phyloP scores from a whole-genome alignment of 2,113 vertebrate species.

The Tiliqua scincoides region DNA sequence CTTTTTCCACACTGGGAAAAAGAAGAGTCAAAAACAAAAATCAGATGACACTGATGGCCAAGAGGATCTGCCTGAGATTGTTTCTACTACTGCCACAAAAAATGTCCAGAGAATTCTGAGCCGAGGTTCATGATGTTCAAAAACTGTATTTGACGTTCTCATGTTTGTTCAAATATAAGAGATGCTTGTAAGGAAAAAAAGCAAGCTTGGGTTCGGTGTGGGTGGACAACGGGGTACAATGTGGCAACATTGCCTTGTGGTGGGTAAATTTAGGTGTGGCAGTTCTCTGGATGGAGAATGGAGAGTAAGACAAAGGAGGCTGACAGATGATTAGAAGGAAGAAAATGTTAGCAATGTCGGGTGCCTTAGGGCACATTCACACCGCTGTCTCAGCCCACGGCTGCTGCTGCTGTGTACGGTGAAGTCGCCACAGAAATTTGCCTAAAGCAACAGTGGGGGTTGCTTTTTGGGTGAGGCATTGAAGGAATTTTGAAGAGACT shows the following conservation, averaged over 20 bases:
- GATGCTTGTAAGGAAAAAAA: background rate
- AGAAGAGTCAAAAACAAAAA: slow-evolving; percentile 23
- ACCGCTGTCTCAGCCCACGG: background rate
- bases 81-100: background rate
- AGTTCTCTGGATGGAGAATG: too few relatives aligned
- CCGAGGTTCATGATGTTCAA: background rate
- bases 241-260: background rate
- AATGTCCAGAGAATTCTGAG: background rate
- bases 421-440: too few relatives aligned
- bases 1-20: background rate
- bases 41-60: background rate
- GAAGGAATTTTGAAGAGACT: background rate
- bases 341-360: too few relatives aligned
- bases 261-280: background rate
- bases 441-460: background rate
- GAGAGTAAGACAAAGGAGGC: background rate
- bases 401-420: background rate
- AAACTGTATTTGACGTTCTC: background rate
- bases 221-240: background rate
- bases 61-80: background rate
- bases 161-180: background rate
- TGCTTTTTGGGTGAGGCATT: background rate
- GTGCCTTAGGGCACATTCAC: background rate
- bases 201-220: background rate
- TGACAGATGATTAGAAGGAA: too few relatives aligned